These are phyloP conservation scores for Brassicogethes aeneus DNA, from an alignment of 2,888 invertebrate species.

Conservation along the genomic window DNA sequence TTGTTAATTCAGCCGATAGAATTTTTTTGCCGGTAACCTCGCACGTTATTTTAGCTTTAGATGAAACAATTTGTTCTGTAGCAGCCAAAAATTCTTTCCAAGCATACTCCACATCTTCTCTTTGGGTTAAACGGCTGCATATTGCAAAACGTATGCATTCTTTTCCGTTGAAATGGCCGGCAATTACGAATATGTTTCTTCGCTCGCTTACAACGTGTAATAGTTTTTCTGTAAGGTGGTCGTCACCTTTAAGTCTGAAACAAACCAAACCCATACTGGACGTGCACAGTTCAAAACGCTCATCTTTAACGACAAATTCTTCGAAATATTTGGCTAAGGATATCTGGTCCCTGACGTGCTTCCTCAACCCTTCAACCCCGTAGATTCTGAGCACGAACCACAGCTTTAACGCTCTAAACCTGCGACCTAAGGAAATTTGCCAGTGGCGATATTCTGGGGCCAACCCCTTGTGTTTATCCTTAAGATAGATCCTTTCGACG, in stretches of 20 bases:
- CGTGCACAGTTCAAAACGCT: constrained; percentile 65
- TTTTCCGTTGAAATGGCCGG: constrained; percentile 58
- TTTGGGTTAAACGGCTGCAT: constrained; percentile 63
- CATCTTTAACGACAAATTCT: constrained; percentile 58
- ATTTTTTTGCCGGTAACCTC: constrained; percentile 7
- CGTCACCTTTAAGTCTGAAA: constrained; percentile 73
- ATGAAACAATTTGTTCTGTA: constrained; percentile 22
- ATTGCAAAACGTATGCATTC: constrained; percentile 75
- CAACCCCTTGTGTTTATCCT: constrained; percentile 58
- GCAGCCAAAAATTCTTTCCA: constrained; percentile 41
- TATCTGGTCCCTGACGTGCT: constrained; percentile 67
- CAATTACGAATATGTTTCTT: constrained; percentile 74
- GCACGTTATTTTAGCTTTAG: constrained; percentile 1
- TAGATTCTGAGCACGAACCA: constrained; percentile 85
- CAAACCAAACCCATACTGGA: constrained; percentile 63
- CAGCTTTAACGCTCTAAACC: constrained; percentile 83
- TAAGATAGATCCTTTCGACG: constrained; percentile 87
- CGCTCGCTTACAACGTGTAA: constrained; percentile 64
- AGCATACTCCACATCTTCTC: constrained; percentile 65
- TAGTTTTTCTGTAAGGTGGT: constrained; percentile 59
- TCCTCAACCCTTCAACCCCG: constrained; percentile 72
- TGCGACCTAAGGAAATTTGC: constrained; percentile 81
- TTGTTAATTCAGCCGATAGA: constrained; percentile 7
- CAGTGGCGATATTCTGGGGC: constrained; percentile 67
- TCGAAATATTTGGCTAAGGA: constrained; percentile 73